Percentiles rank a stretch among this genome's conserved stretches.
phyloP scores from a whole-genome alignment of 2,797 vertebrate genomes.

The Alcedo atthis region DNA sequence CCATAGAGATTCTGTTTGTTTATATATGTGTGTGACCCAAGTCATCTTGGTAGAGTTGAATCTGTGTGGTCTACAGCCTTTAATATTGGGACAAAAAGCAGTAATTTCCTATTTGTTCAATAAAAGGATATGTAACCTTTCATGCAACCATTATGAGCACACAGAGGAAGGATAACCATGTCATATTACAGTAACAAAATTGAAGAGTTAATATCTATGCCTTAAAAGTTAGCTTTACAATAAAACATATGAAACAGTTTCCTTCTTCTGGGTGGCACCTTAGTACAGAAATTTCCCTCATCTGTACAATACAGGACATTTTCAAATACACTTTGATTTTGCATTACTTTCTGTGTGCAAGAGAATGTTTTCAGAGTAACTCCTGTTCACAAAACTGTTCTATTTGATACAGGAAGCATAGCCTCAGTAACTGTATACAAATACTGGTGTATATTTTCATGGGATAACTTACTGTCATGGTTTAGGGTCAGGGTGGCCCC shows the following conservation, averaged over 20 bases:
- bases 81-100: slow-evolving; percentile 4
- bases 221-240: neutral
- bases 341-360: neutral
- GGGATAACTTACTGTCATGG: too few relatives aligned
- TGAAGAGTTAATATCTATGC: neutral
- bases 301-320: neutral
- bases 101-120: neutral
- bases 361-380: neutral
- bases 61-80: slow-evolving; percentile 60
- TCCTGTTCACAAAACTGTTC: neutral
- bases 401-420: neutral
- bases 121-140: neutral
- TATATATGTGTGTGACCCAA: neutral
- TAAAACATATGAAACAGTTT: accelerated
- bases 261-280: neutral
- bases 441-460: neutral
- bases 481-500: too few relatives aligned
- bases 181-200: neutral
- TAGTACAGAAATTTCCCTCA: neutral
- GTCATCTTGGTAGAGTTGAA: neutral
- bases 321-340: neutral
- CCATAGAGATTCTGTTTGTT: neutral
- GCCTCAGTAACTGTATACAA: neutral
- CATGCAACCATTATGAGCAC: neutral
- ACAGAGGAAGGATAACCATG: neutral